These are phyloP conservation scores for Kradibia gibbosae DNA, from an alignment of 1,140 invertebrate species.

Conservation along the genomic window DNA sequence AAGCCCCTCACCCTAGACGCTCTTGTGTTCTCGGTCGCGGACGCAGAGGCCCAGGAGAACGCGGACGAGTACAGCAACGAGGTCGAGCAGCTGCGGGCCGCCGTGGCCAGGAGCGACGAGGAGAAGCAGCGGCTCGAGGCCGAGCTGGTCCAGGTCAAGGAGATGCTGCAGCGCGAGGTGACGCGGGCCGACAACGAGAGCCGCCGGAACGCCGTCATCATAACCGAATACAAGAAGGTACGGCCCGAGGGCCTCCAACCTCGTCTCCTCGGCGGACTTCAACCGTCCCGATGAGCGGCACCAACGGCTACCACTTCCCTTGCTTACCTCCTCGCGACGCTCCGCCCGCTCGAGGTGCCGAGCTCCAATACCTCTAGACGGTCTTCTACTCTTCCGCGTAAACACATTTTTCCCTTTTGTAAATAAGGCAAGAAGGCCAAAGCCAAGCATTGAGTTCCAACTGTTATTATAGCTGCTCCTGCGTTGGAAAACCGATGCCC, in stretches of 20 bases:
- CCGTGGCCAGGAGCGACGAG: slow-evolving; percentile 85
- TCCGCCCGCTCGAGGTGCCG: no score
- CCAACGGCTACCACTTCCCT: no score
- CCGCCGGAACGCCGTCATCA: slow-evolving; percentile 82
- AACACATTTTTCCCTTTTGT: no score
- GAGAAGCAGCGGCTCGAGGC: slow-evolving; percentile 86
- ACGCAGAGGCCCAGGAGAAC: slow-evolving; percentile 81
- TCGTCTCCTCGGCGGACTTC: no score
- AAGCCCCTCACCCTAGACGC: background rate
- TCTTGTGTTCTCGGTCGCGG: slow-evolving; percentile 27
- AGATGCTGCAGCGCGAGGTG: slow-evolving; percentile 87
- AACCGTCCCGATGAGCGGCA: no score
- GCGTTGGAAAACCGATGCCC: no score
- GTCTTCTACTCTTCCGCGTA: no score
- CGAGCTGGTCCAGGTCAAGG: slow-evolving; percentile 87
- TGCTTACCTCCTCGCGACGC: no score
- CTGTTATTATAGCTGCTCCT: no score
- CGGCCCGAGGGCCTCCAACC: background rate
- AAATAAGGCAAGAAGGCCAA: no score
- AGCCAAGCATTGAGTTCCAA: no score
- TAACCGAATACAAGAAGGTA: slow-evolving; percentile 92
- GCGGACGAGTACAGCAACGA: slow-evolving; percentile 87
- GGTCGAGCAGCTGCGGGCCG: slow-evolving; percentile 81
- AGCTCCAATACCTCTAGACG: no score
- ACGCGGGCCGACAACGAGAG: slow-evolving; percentile 82